phyloP scores from a whole-genome alignment of 2,113 vertebrate species.

The Mormoops blainvillei region DNA sequence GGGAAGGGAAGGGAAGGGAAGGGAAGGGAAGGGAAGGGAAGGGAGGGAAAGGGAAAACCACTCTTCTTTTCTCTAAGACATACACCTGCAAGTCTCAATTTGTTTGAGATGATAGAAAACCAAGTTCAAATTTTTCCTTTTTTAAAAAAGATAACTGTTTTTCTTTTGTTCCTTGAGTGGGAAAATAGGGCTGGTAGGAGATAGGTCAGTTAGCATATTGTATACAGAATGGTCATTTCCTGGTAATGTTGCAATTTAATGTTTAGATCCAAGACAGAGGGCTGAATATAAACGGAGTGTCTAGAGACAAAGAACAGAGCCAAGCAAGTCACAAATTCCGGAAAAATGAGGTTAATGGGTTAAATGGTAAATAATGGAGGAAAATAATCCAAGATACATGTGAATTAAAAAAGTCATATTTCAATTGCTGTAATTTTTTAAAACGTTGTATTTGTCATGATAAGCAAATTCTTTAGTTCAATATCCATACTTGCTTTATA shows the following conservation, averaged over 20 bases:
- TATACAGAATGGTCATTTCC: neutral
- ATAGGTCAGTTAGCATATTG: neutral
- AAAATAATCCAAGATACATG: neutral
- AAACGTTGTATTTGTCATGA: neutral
- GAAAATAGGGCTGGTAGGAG: neutral
- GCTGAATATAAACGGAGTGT: neutral
- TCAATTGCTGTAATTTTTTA: neutral
- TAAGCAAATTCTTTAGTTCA: neutral
- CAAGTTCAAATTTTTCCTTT: neutral
- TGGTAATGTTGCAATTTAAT: neutral
- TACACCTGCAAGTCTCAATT: neutral
- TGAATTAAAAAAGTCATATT: neutral
- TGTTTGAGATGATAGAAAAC: neutral
- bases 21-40: too few relatives aligned
- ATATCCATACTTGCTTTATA: neutral
- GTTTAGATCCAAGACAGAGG: neutral
- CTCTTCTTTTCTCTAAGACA: neutral
- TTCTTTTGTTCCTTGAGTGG: neutral
- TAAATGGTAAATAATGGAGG: neutral
- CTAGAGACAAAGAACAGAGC: neutral
- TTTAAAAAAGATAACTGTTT: neutral
- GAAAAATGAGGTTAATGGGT: neutral
- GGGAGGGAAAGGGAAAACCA: too few relatives aligned
- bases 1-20: too few relatives aligned
- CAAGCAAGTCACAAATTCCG: neutral